Base-by-base conservation (phyloP, 2,113 vertebrate genomes). In the Callithrix jacchus region DNA sequence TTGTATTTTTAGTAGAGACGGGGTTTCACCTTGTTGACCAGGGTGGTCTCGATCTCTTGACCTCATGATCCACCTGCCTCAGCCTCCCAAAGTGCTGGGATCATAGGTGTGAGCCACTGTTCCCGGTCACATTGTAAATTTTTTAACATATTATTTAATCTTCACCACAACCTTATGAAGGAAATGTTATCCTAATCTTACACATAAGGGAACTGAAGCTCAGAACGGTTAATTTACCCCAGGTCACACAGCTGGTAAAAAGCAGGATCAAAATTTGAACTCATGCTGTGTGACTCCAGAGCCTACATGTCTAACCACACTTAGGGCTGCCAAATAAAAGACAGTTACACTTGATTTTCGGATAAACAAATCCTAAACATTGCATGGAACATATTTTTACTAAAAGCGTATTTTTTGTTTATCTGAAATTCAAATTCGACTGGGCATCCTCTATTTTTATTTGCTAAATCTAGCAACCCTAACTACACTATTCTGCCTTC, bases 401-500 rank as follows among this genome's bases (percentile, higher is more conserved):
- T 95, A 88, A 95, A 96, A 91, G 71, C 32, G 1, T n/a, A 61
- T 91, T 96, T 21, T 30, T 88, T 94, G 76, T 97, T 97, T 96
- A 40, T 87, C 76, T 73, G 49, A 96, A 96, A 95, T 86, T 97
- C 64, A 96, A 90, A 95, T 93, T 73, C 77, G 79, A 56, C 58
- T 18, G 84, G 79, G 82, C 25, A 88, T 52, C 45, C 73, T 82
- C 25, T 37, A 86, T 80, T 91, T 96, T 87, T 87, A 52, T 86
- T 95, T 95, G 47, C 71, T 97, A 87, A 96, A 90, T 89, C 93
- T 89, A 80, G 42, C 54, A 89, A 90, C n/a, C 35, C 37, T 70
- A 89, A 49, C 17, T 42, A 81, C 20, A 54, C 23, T 68, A 2
- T 79, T 66, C 47, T 94, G 77, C 32, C 83, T 89, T 76, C 37